Base-by-base conservation (phyloP, 2,888 invertebrate genomes). In the Phytoseiulus persimilis region DNA sequence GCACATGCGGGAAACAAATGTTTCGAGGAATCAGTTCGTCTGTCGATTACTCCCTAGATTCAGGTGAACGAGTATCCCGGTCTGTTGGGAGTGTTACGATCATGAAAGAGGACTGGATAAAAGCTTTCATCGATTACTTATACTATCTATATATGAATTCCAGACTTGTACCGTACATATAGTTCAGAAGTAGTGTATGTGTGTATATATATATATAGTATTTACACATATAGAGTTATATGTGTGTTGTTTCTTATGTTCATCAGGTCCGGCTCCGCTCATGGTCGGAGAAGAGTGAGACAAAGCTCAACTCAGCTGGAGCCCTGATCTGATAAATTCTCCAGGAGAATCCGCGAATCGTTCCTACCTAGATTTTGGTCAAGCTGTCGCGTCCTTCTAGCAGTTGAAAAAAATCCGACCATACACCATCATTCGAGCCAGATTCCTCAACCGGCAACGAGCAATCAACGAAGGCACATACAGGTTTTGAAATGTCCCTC, bases 381-480 rank as follows among this genome's bases (percentile, higher is more conserved):
- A 65, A 65, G 65, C 65, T 65, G 65, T 65, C 65, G 65, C 65
- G 65, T 65, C 65, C 65, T 65, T 65, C 65, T 65, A 65, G 65
- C 65, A 65, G 5, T 65, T 28, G 65, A 65, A 18, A 65, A 28
- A 65, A 23, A 28, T 65, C 65, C 65, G 28, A 28, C 65, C 5
- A 65, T 14, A 65, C 65, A 23, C 1, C 65, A 23, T 65, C 65
- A 65, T 14, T 65, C 65, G 65, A 65, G 65, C 65, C 23, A 39
- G 39, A 39, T 9, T 39, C 39, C 9, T 39, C 39, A 39, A 39
- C 39, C 9, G 39, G 39, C 39, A 11, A 65, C 65, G 65, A 65
- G 28, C 65, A 28, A 14, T 65, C 18, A 65, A 65, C 65, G 65
- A 65, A 65, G 65, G 65, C 65, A 65, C 65, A 65, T 65, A 65